Base-by-base conservation (phyloP, 1,140 invertebrate species). In the Frieseomelitta varia region DNA sequence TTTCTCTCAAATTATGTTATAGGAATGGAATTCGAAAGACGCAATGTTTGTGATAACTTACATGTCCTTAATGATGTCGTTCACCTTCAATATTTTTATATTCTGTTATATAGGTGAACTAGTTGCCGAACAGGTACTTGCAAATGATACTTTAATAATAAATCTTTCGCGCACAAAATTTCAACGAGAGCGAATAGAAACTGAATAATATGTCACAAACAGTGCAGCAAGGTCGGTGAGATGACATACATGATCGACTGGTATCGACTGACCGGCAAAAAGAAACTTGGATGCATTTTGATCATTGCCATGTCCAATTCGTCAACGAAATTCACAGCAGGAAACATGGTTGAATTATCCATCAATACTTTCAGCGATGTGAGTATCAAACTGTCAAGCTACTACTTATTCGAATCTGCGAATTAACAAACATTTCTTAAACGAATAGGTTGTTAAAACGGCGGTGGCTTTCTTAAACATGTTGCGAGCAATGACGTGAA, bases 31-130 rank as follows among this genome's bases (percentile, higher is more conserved):
- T n/a, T 10, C 3, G 6, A 81, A 67, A 4, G 79, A 82, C 0
- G 12, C 67, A 27, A 77, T 68, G 1, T 0, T 4, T 19, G 1
- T 30, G 0, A 0, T 83, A 14, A 88, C 84, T 6, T 87, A 68
- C 74, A 15, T 58, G 4, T 58, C 78, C 1, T 17, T 91, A 10
- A 24, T 88, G 1, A n/a, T 73, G 21, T 90, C 88, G 0, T 69
- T 90, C 4, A 74, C 68, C 1, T 90, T 90, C 17, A 91, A 92
- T 77, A 90, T 92, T 55, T 92, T 91, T 55, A 85, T 91, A 85
- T 90, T 90, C 86, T 92, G 91, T 87, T 91, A 91, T 47, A 88
- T 92, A 56, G 90, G 91, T 0, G 91, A 92, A 65, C 63, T 86
- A 47, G 72, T 92, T 4, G 84, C 84, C 11, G 73, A 83, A 67